Conservation (phyloP, 2,797 vertebrate species). For the Tauraco hartlaubi region DNA sequence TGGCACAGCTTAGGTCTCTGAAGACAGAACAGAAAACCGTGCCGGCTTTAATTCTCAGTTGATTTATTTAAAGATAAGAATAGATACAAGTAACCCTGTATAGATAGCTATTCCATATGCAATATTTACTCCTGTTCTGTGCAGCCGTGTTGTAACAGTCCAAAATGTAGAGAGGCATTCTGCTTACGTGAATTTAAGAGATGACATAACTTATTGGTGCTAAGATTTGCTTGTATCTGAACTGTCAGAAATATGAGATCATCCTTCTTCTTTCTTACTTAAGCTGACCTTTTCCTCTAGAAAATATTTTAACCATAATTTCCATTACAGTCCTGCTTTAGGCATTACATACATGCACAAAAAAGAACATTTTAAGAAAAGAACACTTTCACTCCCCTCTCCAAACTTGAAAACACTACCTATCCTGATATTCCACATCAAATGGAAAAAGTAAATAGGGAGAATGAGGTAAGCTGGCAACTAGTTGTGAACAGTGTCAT, state of each 20-base stretch:
- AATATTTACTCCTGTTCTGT: not conserved
- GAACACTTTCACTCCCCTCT: not conserved
- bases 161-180: constrained; percentile 17
- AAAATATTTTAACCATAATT: constrained; percentile 37
- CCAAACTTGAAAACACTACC: not conserved
- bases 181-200: constrained; percentile 48
- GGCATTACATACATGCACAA: not conserved
- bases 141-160: constrained; percentile 29
- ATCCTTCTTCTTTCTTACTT: constrained; percentile 16
- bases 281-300: constrained; percentile 33
- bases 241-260: constrained; percentile 55
- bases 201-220: constrained; percentile 49
- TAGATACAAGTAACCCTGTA: not conserved
- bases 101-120: not conserved
- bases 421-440: not conserved
- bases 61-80: constrained; percentile 52
- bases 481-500: not conserved
- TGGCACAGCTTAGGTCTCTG: constrained; percentile 5
- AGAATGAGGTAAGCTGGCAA: not conserved
- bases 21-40: constrained; percentile 10
- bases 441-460: not conserved
- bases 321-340: constrained; percentile 32
- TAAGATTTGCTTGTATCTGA: constrained; percentile 42
- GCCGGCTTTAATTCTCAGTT: not conserved
- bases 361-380: not conserved